These are phyloP conservation scores for Epinotia demarniana DNA, from an alignment of 2,888 invertebrate genomes.

Conservation along the genomic window DNA sequence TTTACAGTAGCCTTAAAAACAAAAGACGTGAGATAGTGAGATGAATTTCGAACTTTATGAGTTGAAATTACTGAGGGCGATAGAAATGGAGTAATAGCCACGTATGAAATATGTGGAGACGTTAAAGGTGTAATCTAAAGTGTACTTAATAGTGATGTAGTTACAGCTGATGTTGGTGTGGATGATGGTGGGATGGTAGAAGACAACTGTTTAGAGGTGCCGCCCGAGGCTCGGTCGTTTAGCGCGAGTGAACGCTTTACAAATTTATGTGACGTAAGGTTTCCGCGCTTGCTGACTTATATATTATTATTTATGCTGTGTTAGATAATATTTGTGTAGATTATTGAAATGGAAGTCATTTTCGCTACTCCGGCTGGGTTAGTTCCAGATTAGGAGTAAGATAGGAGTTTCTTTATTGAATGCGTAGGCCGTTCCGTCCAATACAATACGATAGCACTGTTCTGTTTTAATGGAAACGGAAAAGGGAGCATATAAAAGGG, in stretches of 20 bases:
- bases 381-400: constrained; percentile 33
- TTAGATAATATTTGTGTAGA: constrained; percentile 50
- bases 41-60: constrained; percentile 61
- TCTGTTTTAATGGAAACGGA: constrained; percentile 14
- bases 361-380: constrained; percentile 36
- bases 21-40: constrained; percentile 54
- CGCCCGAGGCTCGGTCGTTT: constrained; percentile 64
- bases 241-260: constrained; percentile 58
- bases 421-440: constrained; percentile 35
- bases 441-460: constrained; percentile 31
- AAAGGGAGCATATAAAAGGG: constrained; percentile 13
- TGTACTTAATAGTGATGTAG: constrained; percentile 47
- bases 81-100: constrained; percentile 56
- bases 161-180: not conserved
- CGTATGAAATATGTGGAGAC: constrained; percentile 53
- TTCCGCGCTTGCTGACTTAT: constrained; percentile 61
- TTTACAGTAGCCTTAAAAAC: constrained; percentile 61
- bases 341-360: constrained; percentile 47
- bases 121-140: constrained; percentile 40
- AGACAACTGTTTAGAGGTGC: constrained; percentile 56
- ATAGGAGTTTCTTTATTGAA: constrained; percentile 42
- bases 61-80: constrained; percentile 54
- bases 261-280: constrained; percentile 67
- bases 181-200: constrained; percentile 49
- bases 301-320: constrained; percentile 57